Evolutionary conservation across 2,888 invertebrate genomes (phyloP).

Genomic region (Athripsodes cinereus): DNA sequence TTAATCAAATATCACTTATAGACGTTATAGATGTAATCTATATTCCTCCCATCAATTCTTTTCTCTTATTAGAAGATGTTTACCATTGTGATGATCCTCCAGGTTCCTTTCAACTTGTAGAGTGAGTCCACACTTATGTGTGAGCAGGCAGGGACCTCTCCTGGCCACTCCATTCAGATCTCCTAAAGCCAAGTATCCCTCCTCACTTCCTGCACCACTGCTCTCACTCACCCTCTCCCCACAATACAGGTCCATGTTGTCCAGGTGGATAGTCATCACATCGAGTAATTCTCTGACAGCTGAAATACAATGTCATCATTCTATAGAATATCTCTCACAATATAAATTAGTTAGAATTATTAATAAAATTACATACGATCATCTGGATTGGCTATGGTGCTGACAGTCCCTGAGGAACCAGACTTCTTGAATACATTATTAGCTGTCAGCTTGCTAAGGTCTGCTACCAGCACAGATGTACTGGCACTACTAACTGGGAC

Average conservation of each 20-base stretch:
- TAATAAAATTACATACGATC: conserved; percentile 31
- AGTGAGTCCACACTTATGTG: conserved; percentile 74
- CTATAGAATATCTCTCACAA: background rate
- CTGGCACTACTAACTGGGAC: conserved; percentile 80
- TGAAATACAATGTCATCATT: conserved; percentile 26
- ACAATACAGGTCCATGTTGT: conserved; percentile 71
- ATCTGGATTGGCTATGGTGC: conserved; percentile 39
- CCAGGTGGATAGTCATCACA: conserved; percentile 64
- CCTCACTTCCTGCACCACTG: conserved; percentile 27
- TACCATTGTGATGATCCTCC: conserved; percentile 53
- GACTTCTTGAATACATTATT: conserved; percentile 69
- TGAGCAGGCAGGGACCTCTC: conserved; percentile 64
- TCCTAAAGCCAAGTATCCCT: conserved; percentile 34
- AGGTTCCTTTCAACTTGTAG: conserved; percentile 80
- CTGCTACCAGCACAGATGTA: conserved; percentile 70
- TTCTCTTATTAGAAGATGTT: background rate
- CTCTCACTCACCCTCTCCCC: conserved; percentile 41
- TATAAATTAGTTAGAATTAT: background rate
- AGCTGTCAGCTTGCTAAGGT: conserved; percentile 72
- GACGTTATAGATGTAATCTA: too few species aligned
- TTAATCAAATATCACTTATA: too few species aligned
- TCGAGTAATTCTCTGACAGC: conserved; percentile 60
- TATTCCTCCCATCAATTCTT: too few species aligned
- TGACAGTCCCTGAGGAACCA: conserved; percentile 50
- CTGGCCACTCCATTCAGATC: conserved; percentile 46